phyloP scores from a whole-genome alignment of 2,888 invertebrate species.

The Ptychoptera contaminata region DNA sequence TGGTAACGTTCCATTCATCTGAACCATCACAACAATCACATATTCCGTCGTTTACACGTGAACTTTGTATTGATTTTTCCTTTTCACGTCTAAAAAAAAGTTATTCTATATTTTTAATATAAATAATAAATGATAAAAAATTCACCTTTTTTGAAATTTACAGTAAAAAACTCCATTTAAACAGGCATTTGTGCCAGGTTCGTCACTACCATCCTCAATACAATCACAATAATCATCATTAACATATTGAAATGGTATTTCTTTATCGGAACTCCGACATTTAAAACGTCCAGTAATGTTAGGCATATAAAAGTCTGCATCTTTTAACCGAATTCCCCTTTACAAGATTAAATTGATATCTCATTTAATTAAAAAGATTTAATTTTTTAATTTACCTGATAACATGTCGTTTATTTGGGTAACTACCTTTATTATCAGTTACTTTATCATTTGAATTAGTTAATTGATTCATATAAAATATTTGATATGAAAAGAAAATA shows the following conservation, averaged over 20 bases:
- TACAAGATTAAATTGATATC: constrained; percentile 5
- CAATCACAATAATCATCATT: constrained; percentile 86
- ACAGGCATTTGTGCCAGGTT: constrained; percentile 83
- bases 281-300: constrained; percentile 31
- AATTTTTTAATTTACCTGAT: not conserved
- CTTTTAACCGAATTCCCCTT: constrained; percentile 30
- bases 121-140: not conserved
- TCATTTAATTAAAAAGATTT: not conserved
- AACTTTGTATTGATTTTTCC: constrained; percentile 18
- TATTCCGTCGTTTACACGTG: constrained; percentile 78
- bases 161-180: constrained; percentile 72
- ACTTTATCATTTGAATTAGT: constrained; percentile 17
- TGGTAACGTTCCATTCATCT: constrained; percentile 48
- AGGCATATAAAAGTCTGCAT: constrained; percentile 31
- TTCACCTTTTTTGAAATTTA: constrained; percentile 32
- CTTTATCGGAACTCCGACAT: constrained; percentile 30
- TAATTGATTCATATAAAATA: constrained; percentile 30
- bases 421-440: not conserved
- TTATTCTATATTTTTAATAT: not conserved
- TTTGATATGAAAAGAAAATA: constrained; percentile 26
- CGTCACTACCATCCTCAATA: constrained; percentile 52
- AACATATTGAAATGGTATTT: constrained; percentile 39
- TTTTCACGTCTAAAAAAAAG: not conserved
- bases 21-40: constrained; percentile 93
- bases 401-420: not conserved